Base-by-base conservation (phyloP, 2,113 vertebrate genomes). In the Arenaria interpres region DNA sequence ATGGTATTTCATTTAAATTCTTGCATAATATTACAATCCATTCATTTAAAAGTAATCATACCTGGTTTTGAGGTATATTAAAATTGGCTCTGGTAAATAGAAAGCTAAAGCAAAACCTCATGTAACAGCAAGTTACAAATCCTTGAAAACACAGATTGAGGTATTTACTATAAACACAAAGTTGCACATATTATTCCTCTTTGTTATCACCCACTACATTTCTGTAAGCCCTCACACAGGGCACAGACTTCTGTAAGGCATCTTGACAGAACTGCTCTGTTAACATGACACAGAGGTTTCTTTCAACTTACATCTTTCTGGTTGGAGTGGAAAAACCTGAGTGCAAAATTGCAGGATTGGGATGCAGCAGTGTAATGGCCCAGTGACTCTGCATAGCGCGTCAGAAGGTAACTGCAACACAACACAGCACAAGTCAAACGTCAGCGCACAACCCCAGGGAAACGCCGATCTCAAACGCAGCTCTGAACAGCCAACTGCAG, bases 241-340 rank as follows among this genome's bases (percentile, higher is more conserved):
- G 14, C 62, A 60, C 33, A 41, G 20, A 32, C 20, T 84, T 46
- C 79, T 77, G 17, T 30, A 60, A 68, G 48, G 13, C 53, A 82
- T 8, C 64, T n/a, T n/a, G 28, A 84, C 73, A 35, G 7, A 51
- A 71, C 16, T 12, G 67, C 74, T 72, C 57, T 24, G 30, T 35
- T 69, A 68, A 46, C 30, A 72, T 54, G 57, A 68, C 45, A 41
- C 4, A 33, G 18, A 39, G 30, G 14, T 48, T 54, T 69, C 84
- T 96, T 93, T 97, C 86, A 93, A 99, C 99, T 99, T 98, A 99
- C 99, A 99, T 99, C 99, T 99, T 99, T 99, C 99, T 99, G 99
- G 98, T 99, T 99, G 76, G 99, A 99, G 98, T 99, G 99, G 98
- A 99, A 99, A 99, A 99, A 99, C 99, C 99, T 99, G 99, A 99